Evolutionary conservation across 2,888 invertebrate species (phyloP), one percentile per base, ranked within the genome.

Genomic region (Carcina quercana): DNA sequence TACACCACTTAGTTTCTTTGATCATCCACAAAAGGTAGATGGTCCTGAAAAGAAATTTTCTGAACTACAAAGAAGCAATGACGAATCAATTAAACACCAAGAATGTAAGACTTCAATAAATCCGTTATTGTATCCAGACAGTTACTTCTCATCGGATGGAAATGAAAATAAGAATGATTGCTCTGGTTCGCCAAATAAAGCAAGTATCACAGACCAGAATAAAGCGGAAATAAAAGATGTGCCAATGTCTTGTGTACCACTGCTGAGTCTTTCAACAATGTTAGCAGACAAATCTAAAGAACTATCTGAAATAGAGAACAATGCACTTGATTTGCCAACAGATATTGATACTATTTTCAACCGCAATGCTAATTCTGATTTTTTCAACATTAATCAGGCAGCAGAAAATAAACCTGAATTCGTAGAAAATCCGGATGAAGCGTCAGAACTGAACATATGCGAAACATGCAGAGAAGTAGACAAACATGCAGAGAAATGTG

Each of bases 401-500:
- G 5, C 37, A 10, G 39, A 45, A 20, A 35, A 32, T 5, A 40
- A 41, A 21, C 24, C 30, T 8, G 26, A 30, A 13, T 19, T 28
- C 15, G 35, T 13, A 12, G 43, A 50, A 13, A 47, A 49, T 15
- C 13, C 11, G 7, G 41, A 45, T 15, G 57, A 55, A 19, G 37
- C 38, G 17, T 50, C 61, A 1, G 69, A 76, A 37, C 53, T 76
- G n/a, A 70, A 59, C 36, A 75, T 73, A 24, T 76, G 75, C 38
- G 74, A 69, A 49, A 74, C 74, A 2, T 75, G 74, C 36, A 57
- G 71, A 39, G 79, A 78, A 59, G 66, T 76, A 1, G 63, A 54
- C 24, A 59, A 60, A 34, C 54, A 61, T 0, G 74, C 68, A 14
- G 67, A 63, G 0, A 64, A 53, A 35, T 74, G 68, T 15, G 67